Conservation (phyloP, 2,888 invertebrate species). For the Timema cristinae region DNA sequence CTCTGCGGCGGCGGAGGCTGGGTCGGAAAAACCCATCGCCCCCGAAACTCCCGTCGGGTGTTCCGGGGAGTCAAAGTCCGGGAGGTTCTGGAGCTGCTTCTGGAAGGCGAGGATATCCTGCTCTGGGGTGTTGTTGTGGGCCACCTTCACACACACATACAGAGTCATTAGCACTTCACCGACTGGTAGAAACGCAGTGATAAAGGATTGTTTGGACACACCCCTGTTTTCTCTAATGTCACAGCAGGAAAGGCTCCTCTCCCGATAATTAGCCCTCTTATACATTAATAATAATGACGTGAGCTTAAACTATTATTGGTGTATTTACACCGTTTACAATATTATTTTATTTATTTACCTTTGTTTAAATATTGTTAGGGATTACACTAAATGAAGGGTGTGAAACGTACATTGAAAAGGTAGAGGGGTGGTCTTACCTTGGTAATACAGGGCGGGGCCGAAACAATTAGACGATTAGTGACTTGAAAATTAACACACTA, state of each 20-base stretch:
- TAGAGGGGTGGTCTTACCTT: too few relatives aligned
- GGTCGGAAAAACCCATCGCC: conserved; percentile 29
- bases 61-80: conserved; percentile 46
- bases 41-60: conserved; percentile 34
- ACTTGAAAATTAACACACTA: neutral
- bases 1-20: conserved; percentile 38
- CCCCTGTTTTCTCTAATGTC: too few relatives aligned
- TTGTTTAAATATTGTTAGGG: too few relatives aligned
- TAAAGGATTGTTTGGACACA: conserved; percentile 6
- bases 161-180: too few relatives aligned
- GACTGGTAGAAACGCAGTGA: conserved; percentile 23
- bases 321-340: too few relatives aligned
- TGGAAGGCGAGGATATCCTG: conserved; percentile 54
- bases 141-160: neutral
- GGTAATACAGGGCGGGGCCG: neutral
- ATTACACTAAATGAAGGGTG: too few relatives aligned
- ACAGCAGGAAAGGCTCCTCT: too few relatives aligned
- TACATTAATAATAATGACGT: too few relatives aligned
- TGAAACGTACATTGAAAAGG: too few relatives aligned
- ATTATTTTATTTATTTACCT: too few relatives aligned
- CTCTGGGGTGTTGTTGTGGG: conserved; percentile 42
- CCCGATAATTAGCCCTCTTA: too few relatives aligned
- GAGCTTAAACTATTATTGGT: too few relatives aligned
- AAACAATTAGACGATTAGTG: neutral
- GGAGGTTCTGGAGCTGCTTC: conserved; percentile 54